Evolutionary conservation across 2,888 invertebrate genomes (phyloP), one percentile per base, ranked within the genome.

Genomic region (Steinernema scapterisci): DNA sequence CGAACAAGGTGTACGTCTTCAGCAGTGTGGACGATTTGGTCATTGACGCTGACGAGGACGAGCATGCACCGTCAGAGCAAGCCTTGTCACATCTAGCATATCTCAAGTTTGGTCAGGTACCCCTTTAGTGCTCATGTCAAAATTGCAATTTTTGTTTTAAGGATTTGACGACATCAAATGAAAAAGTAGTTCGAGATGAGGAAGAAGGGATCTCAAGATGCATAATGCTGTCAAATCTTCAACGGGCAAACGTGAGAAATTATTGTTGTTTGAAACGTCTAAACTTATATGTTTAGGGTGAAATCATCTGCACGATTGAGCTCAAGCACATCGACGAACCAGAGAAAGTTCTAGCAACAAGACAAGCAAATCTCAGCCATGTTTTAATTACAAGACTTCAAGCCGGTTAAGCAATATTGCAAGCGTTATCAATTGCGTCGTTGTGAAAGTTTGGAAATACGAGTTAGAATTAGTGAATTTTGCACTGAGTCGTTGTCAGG

Each of bases 1-100:
- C 85, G 2, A 87, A 87, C 80, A 84, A 86, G 76, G 84, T 84
- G 21, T 87, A 86, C 74, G 84, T 85, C 11, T 84, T 84, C 76
- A 81, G 84, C 11, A 81, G 80, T 6, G 84, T 87, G 13, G 79
- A 81, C 2, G 81, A 83, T 63, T 44, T 81, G 73, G 6, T 71
- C 46, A 51, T 73, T 74, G 52, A 56, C 6, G 16, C n/a, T 16
- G 77, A 71, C 19, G 54, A 73, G 48, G 76, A 77, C 31, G 74
- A 56, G 46, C 70, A 48, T 23, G 52, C 72, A 7, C 75, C 76
- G 21, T 81, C 81, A 44, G 79, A 82, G 25, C 75, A 81, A 45
- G 83, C 85, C 5, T 76, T 77, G 54, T 72, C 77, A 3, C 81
- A 85, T 76, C 75, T 81, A 16, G 86, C 86, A 19, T 81, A 80